phyloP scores from a whole-genome alignment of 2,797 vertebrate species.

The Tokudaia muenninki region DNA sequence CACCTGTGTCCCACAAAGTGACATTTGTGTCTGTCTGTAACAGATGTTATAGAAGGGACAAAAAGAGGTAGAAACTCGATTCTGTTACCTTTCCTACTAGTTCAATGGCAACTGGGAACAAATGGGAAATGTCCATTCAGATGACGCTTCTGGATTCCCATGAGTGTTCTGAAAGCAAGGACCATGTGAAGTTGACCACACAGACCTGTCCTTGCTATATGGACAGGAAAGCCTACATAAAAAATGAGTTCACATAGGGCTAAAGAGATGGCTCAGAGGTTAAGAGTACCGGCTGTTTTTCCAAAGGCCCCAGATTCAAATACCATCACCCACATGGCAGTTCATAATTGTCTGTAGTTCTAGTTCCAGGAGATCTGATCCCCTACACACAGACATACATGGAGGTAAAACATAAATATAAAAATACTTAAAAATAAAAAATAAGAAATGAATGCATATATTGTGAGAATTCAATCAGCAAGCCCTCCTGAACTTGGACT shows the following conservation, averaged over 20 bases:
- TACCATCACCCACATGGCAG: not conserved
- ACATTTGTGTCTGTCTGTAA: slow-evolving; percentile 15
- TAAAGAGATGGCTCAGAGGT: not conserved
- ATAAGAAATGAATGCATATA: not conserved
- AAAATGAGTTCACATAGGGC: not conserved
- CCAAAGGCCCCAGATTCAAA: not conserved
- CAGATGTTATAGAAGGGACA: slow-evolving; percentile 4
- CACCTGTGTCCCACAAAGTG: slow-evolving; percentile 82
- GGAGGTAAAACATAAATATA: not conserved
- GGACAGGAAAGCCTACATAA: slow-evolving; percentile 2
- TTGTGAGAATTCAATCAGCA: slow-evolving; percentile 6
- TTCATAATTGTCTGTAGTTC: not conserved
- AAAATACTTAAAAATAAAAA: not conserved
- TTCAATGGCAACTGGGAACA: slow-evolving; percentile 40
- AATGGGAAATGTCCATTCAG: slow-evolving; percentile 49
- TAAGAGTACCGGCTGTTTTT: not conserved
- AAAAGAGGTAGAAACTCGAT: slow-evolving; percentile 24
- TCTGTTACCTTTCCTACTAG: slow-evolving; percentile 55
- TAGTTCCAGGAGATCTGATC: not conserved
- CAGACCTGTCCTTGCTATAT: slow-evolving; percentile 48
- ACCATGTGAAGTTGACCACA: slow-evolving; percentile 55
- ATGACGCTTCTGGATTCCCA: slow-evolving; percentile 61
- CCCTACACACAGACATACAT: not conserved
- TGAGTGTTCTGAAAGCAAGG: slow-evolving; percentile 32
- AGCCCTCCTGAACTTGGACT: slow-evolving; percentile 43